Conservation (phyloP, 1,140 invertebrate species). For the Scaptomyza montana region DNA sequence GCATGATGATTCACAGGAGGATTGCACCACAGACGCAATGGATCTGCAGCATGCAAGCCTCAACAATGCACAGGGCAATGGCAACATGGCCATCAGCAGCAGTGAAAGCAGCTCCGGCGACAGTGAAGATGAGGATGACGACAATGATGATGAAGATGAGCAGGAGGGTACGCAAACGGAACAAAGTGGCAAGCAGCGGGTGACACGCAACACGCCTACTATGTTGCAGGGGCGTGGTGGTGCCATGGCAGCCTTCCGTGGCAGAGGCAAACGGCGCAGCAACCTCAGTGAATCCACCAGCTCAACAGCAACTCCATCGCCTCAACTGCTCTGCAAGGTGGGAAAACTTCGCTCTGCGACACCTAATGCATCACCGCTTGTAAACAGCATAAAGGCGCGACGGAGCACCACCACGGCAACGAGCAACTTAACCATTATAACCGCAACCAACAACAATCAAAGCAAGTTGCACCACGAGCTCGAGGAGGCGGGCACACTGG, state of each 20-base stretch:
- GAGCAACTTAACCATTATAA: conserved; percentile 21
- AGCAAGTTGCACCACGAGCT: conserved; percentile 48
- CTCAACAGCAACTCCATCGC: conserved; percentile 67
- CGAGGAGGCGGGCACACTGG: conserved; percentile 37
- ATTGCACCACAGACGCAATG: conserved; percentile 71
- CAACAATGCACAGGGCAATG: conserved; percentile 56
- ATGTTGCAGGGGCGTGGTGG: conserved; percentile 44
- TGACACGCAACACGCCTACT: conserved; percentile 69
- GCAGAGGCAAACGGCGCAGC: conserved; percentile 67
- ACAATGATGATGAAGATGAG: conserved; percentile 44
- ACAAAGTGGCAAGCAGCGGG: conserved; percentile 32
- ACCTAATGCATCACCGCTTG: conserved; percentile 63
- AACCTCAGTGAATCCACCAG: conserved; percentile 69
- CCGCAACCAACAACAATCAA: conserved; percentile 58
- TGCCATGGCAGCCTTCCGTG: conserved; percentile 35
- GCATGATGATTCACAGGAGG: conserved; percentile 45
- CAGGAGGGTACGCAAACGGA: conserved; percentile 17
- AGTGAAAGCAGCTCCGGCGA: conserved; percentile 61
- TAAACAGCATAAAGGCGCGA: conserved; percentile 67
- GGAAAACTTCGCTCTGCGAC: conserved; percentile 64
- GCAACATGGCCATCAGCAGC: conserved; percentile 68
- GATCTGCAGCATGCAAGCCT: conserved; percentile 60
- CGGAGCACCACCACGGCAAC: conserved; percentile 54
- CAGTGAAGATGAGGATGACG: conserved; percentile 29
- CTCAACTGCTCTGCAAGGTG: conserved; percentile 42